Evolutionary conservation across 2,113 vertebrate species (phyloP).

Genomic region (Rhinolophus ferrumequinum): DNA sequence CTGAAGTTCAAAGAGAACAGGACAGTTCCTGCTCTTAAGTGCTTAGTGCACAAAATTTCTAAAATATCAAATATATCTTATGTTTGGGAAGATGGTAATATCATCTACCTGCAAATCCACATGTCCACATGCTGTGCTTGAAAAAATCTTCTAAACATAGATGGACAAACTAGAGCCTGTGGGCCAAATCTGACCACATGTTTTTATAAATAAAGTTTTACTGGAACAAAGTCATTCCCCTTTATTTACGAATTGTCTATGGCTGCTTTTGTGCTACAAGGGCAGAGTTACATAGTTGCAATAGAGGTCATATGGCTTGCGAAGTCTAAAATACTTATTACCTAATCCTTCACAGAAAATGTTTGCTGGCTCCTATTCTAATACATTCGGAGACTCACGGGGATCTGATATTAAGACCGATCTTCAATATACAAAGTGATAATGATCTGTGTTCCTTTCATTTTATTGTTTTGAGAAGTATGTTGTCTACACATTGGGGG

Average conservation of each 20-base stretch:
- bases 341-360: background rate
- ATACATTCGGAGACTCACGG: background rate
- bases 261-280: background rate
- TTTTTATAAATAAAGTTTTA: constrained; percentile 20
- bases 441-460: background rate
- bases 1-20: background rate
- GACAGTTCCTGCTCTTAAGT: background rate
- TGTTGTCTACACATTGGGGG: background rate
- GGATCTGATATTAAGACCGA: background rate
- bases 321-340: background rate
- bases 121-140: background rate
- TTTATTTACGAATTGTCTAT: background rate
- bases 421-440: background rate
- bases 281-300: background rate
- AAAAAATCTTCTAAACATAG: constrained; percentile 4
- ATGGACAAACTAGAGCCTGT: background rate
- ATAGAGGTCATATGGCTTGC: background rate
- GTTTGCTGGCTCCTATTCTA: background rate
- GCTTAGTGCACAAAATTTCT: background rate
- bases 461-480: background rate
- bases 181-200: background rate
- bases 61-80: background rate
- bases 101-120: background rate
- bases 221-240: background rate
- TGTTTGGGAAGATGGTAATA: background rate